Evolutionary conservation across 2,113 vertebrate species (phyloP).

Genomic region (Calidris pugnax): DNA sequence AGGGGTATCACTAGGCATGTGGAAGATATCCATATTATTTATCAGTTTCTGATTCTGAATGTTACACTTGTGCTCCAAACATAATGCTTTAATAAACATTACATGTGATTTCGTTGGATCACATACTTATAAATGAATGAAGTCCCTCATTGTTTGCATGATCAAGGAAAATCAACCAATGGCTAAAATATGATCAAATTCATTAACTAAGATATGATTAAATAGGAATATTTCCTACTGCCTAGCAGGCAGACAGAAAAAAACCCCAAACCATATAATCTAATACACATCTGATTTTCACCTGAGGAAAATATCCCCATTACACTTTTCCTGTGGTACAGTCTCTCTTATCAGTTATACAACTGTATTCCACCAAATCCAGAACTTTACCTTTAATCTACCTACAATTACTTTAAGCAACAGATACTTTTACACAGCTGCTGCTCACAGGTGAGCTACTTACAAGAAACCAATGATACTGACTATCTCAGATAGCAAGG

Average conservation of each 20-base stretch:
- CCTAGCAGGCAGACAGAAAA: background rate
- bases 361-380: background rate
- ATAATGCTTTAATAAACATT: background rate
- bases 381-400: background rate
- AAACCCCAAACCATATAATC: background rate
- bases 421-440: background rate
- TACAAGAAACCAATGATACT: background rate
- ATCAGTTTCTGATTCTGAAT: background rate
- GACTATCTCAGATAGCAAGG: background rate
- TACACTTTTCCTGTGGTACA: background rate
- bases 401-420: background rate
- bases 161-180: background rate
- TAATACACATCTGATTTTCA: background rate
- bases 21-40: background rate
- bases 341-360: background rate
- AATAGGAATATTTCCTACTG: background rate
- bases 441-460: background rate
- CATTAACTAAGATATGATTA: background rate
- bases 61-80: background rate
- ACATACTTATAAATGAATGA: background rate
- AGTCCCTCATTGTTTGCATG: background rate
- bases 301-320: background rate
- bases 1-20: background rate
- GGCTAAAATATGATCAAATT: background rate
- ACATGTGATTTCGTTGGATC: background rate